Percentiles rank a stretch among this genome's conserved stretches.
Evolutionary conservation across 2,113 vertebrate genomes (phyloP).

Genomic region (Cyprinodon tularosa): DNA sequence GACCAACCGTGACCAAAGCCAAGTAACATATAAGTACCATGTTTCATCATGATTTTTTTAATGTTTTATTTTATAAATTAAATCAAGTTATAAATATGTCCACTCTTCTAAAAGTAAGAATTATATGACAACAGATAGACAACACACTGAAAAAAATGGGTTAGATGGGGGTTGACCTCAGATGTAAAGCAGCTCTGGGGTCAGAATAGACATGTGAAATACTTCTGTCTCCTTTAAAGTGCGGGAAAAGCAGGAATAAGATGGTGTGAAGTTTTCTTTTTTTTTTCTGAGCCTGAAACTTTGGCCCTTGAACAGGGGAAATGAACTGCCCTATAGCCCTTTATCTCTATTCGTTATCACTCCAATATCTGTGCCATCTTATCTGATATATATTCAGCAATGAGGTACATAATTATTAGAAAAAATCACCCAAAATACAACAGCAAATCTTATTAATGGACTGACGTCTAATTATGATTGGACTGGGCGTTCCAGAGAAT

Average conservation of each 20-base stretch:
- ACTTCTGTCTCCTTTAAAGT: conserved; percentile 64
- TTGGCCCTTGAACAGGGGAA: conserved; percentile 18
- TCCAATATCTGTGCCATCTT: conserved; percentile 28
- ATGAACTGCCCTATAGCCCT: neutral
- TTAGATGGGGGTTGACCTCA: conserved; percentile 29
- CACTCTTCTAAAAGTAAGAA: conserved; percentile 17
- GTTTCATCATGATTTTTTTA: neutral
- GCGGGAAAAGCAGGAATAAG: conserved; percentile 36
- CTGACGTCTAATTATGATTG: neutral
- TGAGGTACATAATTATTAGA: neutral
- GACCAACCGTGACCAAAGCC: neutral
- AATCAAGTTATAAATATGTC: neutral
- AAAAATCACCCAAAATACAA: neutral
- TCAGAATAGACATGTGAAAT: conserved; percentile 72
- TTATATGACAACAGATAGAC: conserved; percentile 30
- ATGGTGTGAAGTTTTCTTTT: conserved; percentile 63
- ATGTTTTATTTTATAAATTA: neutral
- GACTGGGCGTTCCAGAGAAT: neutral
- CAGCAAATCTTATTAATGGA: neutral
- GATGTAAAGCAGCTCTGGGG: conserved; percentile 41
- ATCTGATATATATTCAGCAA: neutral
- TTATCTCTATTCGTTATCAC: conserved; percentile 1
- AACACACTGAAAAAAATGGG: conserved; percentile 1
- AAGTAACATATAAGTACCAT: neutral
- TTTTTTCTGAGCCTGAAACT: conserved; percentile 30